A percentile compares a stretch with the other conserved stretches of the same genome.
phyloP scores from a whole-genome alignment of 2,797 vertebrate genomes.

The Micrastur ruficollis region DNA sequence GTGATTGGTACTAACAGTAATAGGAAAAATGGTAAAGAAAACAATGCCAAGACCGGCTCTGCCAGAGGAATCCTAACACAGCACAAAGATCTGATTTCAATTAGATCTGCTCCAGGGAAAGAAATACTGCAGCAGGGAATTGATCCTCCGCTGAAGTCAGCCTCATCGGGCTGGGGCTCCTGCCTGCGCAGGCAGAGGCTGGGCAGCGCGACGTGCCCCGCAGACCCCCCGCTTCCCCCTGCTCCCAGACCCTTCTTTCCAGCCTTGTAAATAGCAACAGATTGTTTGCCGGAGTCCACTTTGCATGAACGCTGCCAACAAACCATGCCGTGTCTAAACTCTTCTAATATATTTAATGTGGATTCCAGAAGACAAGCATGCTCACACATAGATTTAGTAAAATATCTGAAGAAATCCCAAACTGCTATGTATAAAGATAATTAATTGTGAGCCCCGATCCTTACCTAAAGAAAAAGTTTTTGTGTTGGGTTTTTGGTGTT shows the following conservation, averaged over 20 bases:
- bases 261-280: background rate
- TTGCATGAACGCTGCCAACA: background rate
- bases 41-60: constrained; percentile 55
- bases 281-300: constrained; percentile 14
- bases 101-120: constrained; percentile 53
- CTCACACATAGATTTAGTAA: background rate
- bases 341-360: background rate
- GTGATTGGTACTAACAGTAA: constrained; percentile 73
- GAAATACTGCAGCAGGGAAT: background rate
- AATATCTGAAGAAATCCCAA: constrained; percentile 23
- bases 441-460: background rate
- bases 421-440: background rate
- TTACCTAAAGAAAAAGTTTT: constrained; percentile 19
- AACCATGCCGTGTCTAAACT: background rate
- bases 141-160: background rate
- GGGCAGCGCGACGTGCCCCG: background rate
- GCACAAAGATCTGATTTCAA: constrained; percentile 66
- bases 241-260: background rate
- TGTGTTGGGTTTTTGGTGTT: background rate
- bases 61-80: constrained; percentile 42
- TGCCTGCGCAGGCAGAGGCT: background rate
- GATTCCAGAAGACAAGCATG: background rate
- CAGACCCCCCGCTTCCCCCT: background rate
- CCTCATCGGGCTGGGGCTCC: background rate
- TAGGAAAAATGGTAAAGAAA: constrained; percentile 70